Evolutionary conservation across 2,888 invertebrate species (phyloP).

Genomic region (Pinctada fucata): DNA sequence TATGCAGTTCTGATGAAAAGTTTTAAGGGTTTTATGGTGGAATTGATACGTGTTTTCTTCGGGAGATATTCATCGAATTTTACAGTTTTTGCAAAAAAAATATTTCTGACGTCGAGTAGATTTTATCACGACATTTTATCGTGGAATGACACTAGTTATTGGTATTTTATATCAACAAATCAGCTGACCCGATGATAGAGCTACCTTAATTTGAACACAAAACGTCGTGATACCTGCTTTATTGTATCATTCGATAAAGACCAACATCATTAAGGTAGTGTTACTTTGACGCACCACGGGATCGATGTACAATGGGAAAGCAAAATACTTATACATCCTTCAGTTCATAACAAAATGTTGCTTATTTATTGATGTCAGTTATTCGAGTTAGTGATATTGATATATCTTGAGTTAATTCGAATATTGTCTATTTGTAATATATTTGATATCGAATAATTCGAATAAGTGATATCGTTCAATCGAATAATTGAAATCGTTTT

Average conservation of each 20-base stretch:
- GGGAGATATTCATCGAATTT: not conserved
- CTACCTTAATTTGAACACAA: not conserved
- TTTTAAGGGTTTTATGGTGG: not conserved
- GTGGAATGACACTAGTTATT: not conserved
- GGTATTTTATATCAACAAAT: not conserved
- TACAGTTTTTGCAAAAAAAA: not conserved
- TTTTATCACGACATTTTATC: not conserved
- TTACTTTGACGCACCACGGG: too few relatives aligned
- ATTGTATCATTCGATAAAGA: not conserved
- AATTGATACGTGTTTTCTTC: not conserved
- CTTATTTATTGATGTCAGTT: not conserved
- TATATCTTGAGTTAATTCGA: not conserved
- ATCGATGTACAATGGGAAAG: too few relatives aligned
- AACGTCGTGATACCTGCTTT: not conserved
- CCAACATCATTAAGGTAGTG: not conserved
- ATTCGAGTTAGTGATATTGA: not conserved
- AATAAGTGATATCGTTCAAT: too few relatives aligned
- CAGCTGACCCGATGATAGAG: not conserved
- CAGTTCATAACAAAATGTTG: not conserved
- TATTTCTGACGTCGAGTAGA: not conserved
- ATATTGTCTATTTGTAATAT: conserved; percentile 11
- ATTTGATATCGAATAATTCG: too few relatives aligned
- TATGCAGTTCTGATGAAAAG: not conserved
- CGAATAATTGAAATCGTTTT: too few relatives aligned
- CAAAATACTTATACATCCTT: too few relatives aligned